Evolutionary conservation across 2,113 vertebrate species (phyloP).

Genomic region (Mus spicilegus): DNA sequence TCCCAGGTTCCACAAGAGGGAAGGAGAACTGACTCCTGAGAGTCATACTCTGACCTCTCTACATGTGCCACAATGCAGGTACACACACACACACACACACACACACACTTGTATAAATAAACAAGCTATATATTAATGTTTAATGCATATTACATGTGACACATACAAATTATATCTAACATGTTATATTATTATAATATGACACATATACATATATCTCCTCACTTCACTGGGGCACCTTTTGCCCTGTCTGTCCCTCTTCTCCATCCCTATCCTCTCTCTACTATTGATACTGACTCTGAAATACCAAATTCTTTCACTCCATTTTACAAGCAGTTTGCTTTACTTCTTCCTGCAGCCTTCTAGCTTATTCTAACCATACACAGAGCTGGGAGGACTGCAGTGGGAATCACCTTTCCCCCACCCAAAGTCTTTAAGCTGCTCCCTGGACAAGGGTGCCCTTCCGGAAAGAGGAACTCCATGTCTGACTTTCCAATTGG

Average conservation of each 20-base stretch:
- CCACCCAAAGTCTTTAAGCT: not conserved
- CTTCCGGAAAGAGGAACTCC: slow-evolving; percentile 12
- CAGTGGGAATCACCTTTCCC: not conserved
- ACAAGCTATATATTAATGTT: not conserved
- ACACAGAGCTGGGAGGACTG: too few relatives aligned
- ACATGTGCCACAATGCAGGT: not conserved
- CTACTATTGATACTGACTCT: not conserved
- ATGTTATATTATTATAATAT: too few relatives aligned
- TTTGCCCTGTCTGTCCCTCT: fast-evolving
- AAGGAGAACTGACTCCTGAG: not conserved
- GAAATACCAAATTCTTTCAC: not conserved
- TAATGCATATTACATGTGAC: not conserved
- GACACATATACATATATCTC: not conserved
- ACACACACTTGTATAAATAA: not conserved
- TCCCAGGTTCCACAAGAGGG: not conserved
- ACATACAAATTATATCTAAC: not conserved
- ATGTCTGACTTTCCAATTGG: slow-evolving; percentile 13
- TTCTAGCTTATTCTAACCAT: not conserved
- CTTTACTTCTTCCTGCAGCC: not conserved
- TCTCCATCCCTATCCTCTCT: not conserved
- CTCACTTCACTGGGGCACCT: not conserved
- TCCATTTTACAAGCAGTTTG: not conserved
- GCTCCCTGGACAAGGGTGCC: not conserved
- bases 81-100: not conserved
- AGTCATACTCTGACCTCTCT: not conserved